A percentile compares a stretch with the other conserved stretches of the same genome.
Evolutionary conservation across 2,888 invertebrate genomes (phyloP).

Genomic region (Proisotoma minuta): DNA sequence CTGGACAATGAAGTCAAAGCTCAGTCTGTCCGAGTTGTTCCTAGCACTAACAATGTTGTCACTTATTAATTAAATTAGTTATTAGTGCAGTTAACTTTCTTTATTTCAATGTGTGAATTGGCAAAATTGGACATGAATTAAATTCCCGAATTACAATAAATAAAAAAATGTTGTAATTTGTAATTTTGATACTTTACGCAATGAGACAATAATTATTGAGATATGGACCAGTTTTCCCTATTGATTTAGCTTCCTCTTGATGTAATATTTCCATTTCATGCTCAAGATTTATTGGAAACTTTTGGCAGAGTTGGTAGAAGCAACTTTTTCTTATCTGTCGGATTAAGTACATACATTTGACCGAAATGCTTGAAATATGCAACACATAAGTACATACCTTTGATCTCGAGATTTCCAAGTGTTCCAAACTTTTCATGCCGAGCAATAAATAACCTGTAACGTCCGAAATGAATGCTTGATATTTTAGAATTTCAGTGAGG

Average conservation of each 20-base stretch:
- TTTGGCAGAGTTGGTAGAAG: constrained; percentile 20
- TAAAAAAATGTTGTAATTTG: too few relatives aligned
- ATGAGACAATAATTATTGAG: too few relatives aligned
- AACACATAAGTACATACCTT: constrained; percentile 13
- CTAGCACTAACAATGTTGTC: too few relatives aligned
- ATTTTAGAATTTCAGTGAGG: constrained; percentile 27
- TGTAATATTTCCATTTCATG: constrained; percentile 22
- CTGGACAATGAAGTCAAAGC: not conserved
- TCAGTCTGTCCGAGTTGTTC: not conserved
- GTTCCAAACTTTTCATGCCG: constrained; percentile 23
- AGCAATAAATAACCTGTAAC: constrained; percentile 32
- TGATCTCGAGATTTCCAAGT: constrained; percentile 26
- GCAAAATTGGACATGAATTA: too few relatives aligned
- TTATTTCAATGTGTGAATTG: too few relatives aligned
- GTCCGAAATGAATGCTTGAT: constrained; percentile 27
- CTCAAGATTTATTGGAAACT: constrained; percentile 24
- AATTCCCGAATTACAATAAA: too few relatives aligned
- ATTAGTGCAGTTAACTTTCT: too few relatives aligned
- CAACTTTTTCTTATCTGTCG: constrained; percentile 30
- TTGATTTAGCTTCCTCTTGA: constrained; percentile 11
- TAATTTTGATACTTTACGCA: too few relatives aligned
- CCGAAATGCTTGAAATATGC: not conserved
- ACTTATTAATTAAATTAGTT: too few relatives aligned
- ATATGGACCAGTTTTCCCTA: too few relatives aligned
- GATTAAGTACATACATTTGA: not conserved